Conservation (phyloP, 2,113 vertebrate genomes). For the Ageneiosus marmoratus region DNA sequence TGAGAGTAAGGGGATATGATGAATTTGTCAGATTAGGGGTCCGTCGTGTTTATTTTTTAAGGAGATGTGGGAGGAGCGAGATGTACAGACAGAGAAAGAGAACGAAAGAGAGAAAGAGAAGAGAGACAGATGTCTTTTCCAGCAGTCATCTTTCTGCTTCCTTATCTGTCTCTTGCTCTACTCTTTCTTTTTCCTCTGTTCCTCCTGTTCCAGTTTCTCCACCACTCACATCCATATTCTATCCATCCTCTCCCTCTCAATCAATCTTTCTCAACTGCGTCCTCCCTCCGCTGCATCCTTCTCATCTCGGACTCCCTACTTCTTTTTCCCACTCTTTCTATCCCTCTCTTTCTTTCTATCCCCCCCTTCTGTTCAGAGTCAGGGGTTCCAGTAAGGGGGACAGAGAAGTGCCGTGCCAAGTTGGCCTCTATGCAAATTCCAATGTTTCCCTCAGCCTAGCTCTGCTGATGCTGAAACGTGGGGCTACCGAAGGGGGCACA, state of each 20-base stretch:
- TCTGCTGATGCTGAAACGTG: slow-evolving; percentile 62
- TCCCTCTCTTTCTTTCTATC: neutral
- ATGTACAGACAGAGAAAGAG: slow-evolving; percentile 23
- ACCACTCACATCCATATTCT: slow-evolving; percentile 6
- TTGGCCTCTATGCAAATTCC: slow-evolving; percentile 77
- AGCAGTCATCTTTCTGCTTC: slow-evolving; percentile 24
- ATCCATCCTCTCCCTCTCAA: slow-evolving; percentile 37
- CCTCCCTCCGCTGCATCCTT: slow-evolving; percentile 10
- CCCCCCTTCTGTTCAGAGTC: slow-evolving; percentile 13
- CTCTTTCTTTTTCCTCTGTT: neutral
- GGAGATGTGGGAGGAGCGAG: slow-evolving; percentile 7
- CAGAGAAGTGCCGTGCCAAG: slow-evolving; percentile 68
- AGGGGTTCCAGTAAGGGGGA: slow-evolving; percentile 48
- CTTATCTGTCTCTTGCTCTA: neutral
- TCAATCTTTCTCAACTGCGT: slow-evolving; percentile 18
- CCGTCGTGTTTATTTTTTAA: slow-evolving; percentile 5
- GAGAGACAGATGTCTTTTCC: slow-evolving; percentile 35
- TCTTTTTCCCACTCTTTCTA: neutral
- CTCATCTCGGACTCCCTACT: slow-evolving; percentile 8
- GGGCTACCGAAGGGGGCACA: slow-evolving; percentile 72
- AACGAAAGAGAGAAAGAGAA: slow-evolving; percentile 23
- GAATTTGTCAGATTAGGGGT: slow-evolving; percentile 23
- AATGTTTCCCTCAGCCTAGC: slow-evolving; percentile 67
- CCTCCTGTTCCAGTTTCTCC: neutral
- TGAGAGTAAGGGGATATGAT: slow-evolving; percentile 3